These are phyloP conservation scores for Ceramica pisi DNA, from an alignment of 2,888 invertebrate genomes.

Conservation along the genomic window DNA sequence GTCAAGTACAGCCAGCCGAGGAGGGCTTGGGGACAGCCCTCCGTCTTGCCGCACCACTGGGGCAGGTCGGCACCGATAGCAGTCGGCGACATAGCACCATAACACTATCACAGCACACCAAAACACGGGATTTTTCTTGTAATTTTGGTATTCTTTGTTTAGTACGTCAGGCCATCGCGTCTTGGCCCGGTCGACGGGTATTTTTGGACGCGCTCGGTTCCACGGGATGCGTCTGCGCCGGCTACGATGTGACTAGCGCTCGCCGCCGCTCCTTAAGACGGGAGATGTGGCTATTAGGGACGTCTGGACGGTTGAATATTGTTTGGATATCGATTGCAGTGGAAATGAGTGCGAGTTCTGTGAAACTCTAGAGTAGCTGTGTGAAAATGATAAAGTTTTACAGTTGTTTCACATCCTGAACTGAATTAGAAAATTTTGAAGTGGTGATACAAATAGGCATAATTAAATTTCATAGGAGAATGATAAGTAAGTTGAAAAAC, in stretches of 20 bases:
- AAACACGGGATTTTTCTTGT: conserved; percentile 27
- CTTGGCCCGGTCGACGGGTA: conserved; percentile 78
- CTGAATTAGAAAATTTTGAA: not conserved
- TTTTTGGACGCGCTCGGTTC: conserved; percentile 82
- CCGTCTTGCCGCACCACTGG: conserved; percentile 86
- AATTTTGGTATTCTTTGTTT: conserved; percentile 64
- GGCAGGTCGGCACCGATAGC: conserved; percentile 85
- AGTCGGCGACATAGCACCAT: conserved; percentile 86
- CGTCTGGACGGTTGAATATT: conserved; percentile 45
- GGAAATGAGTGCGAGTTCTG: not conserved
- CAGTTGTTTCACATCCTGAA: too few species aligned
- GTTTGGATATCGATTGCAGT: conserved; percentile 49
- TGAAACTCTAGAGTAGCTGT: not conserved
- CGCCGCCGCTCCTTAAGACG: conserved; percentile 86
- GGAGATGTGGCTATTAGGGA: conserved; percentile 83
- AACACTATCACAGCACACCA: conserved; percentile 62
- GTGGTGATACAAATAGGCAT: not conserved
- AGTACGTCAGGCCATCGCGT: conserved; percentile 77
- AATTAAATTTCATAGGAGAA: not conserved
- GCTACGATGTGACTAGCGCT: conserved; percentile 80
- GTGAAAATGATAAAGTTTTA: not conserved
- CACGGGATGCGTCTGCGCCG: conserved; percentile 87
- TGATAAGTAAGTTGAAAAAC: not conserved
- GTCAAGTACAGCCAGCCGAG: conserved; percentile 87
- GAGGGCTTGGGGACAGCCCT: conserved; percentile 82